Base-by-base conservation (phyloP, 2,113 vertebrate species). In the Tricholaema leucomelas region DNA sequence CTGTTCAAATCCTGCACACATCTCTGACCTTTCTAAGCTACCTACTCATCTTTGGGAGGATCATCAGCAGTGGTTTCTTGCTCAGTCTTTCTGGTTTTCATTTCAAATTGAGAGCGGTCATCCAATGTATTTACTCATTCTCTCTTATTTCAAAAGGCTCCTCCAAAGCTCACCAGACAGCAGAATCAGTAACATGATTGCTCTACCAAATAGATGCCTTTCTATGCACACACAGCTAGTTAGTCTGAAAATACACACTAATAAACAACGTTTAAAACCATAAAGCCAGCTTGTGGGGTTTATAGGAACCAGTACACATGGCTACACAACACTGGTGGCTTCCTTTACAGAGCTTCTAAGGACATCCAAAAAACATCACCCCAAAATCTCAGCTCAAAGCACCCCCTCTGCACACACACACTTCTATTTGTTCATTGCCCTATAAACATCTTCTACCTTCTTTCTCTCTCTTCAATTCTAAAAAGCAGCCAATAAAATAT, bases 401-500 rank as follows among this genome's bases (percentile, higher is more conserved):
- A 54, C 31, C 9, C 2, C 5, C 2, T 16, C 1, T 6, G 30
- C 21, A 38, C 12, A 33, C 17, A 48, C 6, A n/a, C 14, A 35
- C 48, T 50, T 50, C 48, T 25, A 12, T 50, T 90, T 78, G 12
- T 61, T 84, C 28, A 64, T 75, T 88, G 59, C 19, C 25, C 55
- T 76, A 48, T 36, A 65, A 90, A 81, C 7, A 36, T 58, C 67
- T 84, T 21, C 28, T 80, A 19, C 11, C 12, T 10, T 40, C 12
- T 36, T 8, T 50, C 12, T 35, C 12, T 61, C 23, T 30, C 23
- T 30, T 64, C 64, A 19, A 16, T 85, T 24, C 60, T 82, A 67
- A 88, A 63, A 11, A 82, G 74, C 5, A 92, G 14, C 36, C 67
- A 85, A 63, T 59, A 85, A 86, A 94, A 92, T 76, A 90, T 7